phyloP scores from a whole-genome alignment of 2,113 vertebrate species.

The Dipodomys merriami region DNA sequence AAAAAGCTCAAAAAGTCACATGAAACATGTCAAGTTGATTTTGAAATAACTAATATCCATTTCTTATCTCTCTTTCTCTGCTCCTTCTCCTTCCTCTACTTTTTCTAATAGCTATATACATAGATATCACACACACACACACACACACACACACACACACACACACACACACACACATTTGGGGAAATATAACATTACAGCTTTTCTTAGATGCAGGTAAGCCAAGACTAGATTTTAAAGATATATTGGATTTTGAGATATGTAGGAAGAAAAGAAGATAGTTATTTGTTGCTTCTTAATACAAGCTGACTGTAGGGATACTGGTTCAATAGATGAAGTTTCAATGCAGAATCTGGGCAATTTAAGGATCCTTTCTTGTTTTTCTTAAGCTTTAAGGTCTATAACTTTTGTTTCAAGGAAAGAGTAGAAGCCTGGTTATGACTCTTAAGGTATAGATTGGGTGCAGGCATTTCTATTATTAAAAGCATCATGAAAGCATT shows the following conservation, averaged over 20 bases:
- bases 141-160: not conserved
- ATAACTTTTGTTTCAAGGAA: not conserved
- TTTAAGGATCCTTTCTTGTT: not conserved
- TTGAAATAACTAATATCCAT: not conserved
- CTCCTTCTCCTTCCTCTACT: not conserved
- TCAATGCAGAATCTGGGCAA: not conserved
- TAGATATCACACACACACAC: not conserved
- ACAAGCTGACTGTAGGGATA: not conserved
- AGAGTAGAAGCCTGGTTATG: not conserved
- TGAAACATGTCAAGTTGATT: not conserved
- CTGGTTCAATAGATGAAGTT: not conserved
- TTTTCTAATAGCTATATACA: too few relatives aligned
- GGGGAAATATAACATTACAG: not conserved
- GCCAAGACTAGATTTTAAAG: not conserved
- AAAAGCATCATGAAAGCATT: not conserved
- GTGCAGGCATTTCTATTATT: not conserved
- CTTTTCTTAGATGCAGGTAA: not conserved
- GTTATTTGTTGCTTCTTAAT: not conserved
- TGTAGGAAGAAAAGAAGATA: not conserved
- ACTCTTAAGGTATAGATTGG: not conserved
- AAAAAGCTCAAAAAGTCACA: not conserved
- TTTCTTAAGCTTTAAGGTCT: not conserved
- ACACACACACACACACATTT: not conserved
- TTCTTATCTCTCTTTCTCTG: rapidly evolving
- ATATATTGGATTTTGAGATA: not conserved